phyloP scores from a whole-genome alignment of 1,140 invertebrate genomes.

The Polypedilum vanderplanki region DNA sequence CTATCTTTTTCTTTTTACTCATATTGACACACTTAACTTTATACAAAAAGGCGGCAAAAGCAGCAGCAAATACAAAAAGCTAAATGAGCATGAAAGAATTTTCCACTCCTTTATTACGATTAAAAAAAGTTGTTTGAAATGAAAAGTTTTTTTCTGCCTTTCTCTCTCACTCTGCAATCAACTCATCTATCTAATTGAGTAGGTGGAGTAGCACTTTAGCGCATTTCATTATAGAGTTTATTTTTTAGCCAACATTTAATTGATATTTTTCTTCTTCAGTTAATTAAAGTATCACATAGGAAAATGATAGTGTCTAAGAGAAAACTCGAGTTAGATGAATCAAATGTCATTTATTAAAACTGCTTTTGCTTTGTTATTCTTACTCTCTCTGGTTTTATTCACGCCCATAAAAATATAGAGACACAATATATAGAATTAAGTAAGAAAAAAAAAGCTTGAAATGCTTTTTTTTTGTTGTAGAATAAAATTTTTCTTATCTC shows the following conservation, averaged over 20 bases:
- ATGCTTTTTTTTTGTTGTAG: not conserved
- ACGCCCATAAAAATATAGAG: conserved; percentile 18
- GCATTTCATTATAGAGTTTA: not conserved
- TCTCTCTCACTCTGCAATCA: not conserved
- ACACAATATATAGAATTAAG: not conserved
- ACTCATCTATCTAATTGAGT: conserved; percentile 21
- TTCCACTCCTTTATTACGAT: not conserved
- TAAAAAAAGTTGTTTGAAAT: not conserved
- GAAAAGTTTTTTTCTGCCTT: too few species aligned
- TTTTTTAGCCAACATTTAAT: conserved; percentile 12
- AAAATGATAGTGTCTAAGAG: too few species aligned
- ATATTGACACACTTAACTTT: too few species aligned
- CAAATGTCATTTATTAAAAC: conserved; percentile 22
- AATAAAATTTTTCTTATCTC: not conserved
- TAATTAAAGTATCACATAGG: conserved; percentile 23
- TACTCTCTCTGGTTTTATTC: not conserved
- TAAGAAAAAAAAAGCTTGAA: not conserved
- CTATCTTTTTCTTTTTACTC: too few species aligned
- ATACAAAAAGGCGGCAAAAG: too few species aligned
- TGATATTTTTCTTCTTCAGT: conserved; percentile 15
- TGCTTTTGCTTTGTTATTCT: not conserved
- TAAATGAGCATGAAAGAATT: not conserved
- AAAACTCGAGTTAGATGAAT: not conserved
- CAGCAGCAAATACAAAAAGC: too few species aligned
- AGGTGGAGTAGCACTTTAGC: conserved; percentile 9